A percentile compares a stretch with the other conserved stretches of the same genome.
Evolutionary conservation across 1,140 invertebrate genomes (phyloP).

Genomic region (Patella vulgata): DNA sequence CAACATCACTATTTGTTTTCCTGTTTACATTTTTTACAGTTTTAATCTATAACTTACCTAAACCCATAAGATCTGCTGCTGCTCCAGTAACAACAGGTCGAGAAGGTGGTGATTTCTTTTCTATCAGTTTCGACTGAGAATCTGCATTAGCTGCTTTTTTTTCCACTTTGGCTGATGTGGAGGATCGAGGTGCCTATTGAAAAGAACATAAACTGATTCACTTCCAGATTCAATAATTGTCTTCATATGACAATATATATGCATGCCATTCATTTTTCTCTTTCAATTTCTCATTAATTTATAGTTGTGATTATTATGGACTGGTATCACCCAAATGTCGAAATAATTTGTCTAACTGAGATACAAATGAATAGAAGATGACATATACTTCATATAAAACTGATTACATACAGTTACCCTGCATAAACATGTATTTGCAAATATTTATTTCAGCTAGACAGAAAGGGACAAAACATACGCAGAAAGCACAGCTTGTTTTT

Average conservation of each 20-base stretch:
- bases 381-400: too few relatives aligned
- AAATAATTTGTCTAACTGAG: too few relatives aligned
- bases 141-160: not conserved
- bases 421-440: too few relatives aligned
- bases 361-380: too few relatives aligned
- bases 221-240: not conserved
- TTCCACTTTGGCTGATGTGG: slow-evolving; percentile 3
- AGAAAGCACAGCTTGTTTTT: too few relatives aligned
- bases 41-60: too few relatives aligned
- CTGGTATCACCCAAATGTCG: too few relatives aligned
- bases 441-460: too few relatives aligned
- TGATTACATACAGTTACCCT: too few relatives aligned
- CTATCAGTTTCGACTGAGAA: slow-evolving; percentile 8
- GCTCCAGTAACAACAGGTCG: slow-evolving; percentile 30
- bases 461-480: too few relatives aligned
- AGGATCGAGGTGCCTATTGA: not conserved
- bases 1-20: too few relatives aligned
- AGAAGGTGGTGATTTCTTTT: slow-evolving; percentile 17
- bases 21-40: too few relatives aligned
- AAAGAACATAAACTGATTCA: not conserved
- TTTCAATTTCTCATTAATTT: not conserved
- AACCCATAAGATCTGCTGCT: slow-evolving; percentile 73
- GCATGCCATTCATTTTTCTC: not conserved
- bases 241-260: slow-evolving; percentile 2
- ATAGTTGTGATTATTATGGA: not conserved